Evolutionary conservation across 2,113 vertebrate genomes (phyloP).

Genomic region (Muntiacus muntjak): DNA sequence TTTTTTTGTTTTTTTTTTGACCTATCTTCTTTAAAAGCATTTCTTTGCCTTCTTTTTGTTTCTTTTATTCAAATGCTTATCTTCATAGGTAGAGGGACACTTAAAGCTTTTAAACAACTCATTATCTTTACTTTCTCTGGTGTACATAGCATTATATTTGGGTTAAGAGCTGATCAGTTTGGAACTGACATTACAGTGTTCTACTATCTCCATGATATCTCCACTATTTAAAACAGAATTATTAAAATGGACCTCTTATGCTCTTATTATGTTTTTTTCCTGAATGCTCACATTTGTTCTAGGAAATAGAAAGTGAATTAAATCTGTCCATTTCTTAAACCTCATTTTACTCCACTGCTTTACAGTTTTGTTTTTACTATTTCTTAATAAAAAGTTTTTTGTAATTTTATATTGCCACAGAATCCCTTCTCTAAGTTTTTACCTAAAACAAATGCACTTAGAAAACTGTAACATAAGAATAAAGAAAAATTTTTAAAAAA

Average conservation of each 20-base stretch:
- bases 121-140: slow-evolving; percentile 77
- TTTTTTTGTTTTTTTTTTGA: slow-evolving; percentile 79
- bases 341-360: not conserved
- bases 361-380: not conserved
- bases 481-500: not conserved
- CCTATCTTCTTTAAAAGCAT: slow-evolving; percentile 33
- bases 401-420: not conserved
- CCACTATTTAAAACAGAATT: not conserved
- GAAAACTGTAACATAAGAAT: slow-evolving; percentile 28
- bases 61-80: slow-evolving; percentile 66
- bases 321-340: not conserved
- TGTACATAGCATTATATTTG: slow-evolving; percentile 63
- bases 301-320: slow-evolving; percentile 29
- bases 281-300: not conserved
- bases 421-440: slow-evolving; percentile 6
- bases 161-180: slow-evolving; percentile 15
- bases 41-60: not conserved
- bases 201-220: not conserved
- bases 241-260: slow-evolving; percentile 3
- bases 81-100: slow-evolving; percentile 77
- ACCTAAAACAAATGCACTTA: slow-evolving; percentile 3
- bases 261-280: not conserved
- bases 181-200: not conserved
- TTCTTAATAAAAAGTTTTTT: not conserved
- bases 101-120: slow-evolving; percentile 81